Conservation (phyloP, 1,140 invertebrate species). For the Drosophila melanogaster region DNA sequence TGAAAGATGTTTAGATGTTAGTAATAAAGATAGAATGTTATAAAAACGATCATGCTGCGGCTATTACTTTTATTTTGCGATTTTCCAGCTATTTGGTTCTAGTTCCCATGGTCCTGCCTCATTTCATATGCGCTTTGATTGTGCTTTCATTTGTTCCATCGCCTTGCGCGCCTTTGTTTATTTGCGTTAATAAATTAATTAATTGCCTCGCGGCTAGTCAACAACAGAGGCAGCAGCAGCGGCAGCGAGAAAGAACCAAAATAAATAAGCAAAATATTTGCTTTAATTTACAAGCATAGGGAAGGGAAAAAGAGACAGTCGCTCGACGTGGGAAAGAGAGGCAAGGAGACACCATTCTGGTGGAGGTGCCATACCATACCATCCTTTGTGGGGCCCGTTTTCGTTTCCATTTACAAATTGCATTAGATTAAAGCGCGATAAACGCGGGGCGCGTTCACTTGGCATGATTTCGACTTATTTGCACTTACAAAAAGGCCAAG, state of each 20-base stretch:
- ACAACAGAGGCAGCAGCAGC: slow-evolving; percentile 31
- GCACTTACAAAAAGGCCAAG: slow-evolving; percentile 81
- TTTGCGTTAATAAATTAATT: slow-evolving; percentile 80
- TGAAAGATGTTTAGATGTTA: no score
- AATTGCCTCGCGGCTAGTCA: slow-evolving; percentile 75
- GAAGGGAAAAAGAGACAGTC: background rate
- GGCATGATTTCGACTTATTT: slow-evolving; percentile 82
- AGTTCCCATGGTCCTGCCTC: slow-evolving; percentile 14
- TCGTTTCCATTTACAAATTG: slow-evolving; percentile 78
- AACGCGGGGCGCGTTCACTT: slow-evolving; percentile 73
- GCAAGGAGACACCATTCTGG: background rate
- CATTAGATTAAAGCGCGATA: slow-evolving; percentile 81
- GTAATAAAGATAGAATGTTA: background rate
- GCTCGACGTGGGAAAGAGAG: background rate
- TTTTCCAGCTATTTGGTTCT: slow-evolving; percentile 1
- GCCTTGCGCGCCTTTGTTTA: slow-evolving; percentile 55
- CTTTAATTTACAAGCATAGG: slow-evolving; percentile 73
- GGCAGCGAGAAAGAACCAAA: slow-evolving; percentile 46
- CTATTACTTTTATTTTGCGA: background rate
- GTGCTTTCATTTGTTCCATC: slow-evolving; percentile 29
- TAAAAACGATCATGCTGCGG: background rate
- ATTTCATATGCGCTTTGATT: slow-evolving; percentile 76
- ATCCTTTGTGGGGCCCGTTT: slow-evolving; percentile 30
- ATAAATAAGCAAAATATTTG: slow-evolving; percentile 82
- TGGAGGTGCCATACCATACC: slow-evolving; percentile 12